These are phyloP conservation scores for Callosobruchus maculatus DNA, from an alignment of 2,888 invertebrate genomes.

Conservation along the genomic window DNA sequence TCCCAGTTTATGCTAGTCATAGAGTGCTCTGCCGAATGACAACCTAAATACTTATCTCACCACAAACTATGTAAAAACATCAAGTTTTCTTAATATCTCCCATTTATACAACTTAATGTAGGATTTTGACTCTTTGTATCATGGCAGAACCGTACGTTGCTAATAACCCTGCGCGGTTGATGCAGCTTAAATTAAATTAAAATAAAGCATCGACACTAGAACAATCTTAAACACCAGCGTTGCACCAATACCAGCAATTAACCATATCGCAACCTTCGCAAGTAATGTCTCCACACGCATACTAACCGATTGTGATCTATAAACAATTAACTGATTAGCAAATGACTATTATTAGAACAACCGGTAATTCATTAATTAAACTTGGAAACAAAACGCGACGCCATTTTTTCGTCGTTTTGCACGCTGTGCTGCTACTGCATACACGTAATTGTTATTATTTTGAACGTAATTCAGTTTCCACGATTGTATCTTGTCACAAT, in stretches of 20 bases:
- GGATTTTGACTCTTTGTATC: too few species aligned
- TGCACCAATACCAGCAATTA: slow-evolving; percentile 14
- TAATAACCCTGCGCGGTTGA: too few species aligned
- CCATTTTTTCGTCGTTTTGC: background rate
- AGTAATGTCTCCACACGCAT: background rate
- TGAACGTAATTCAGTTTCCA: background rate
- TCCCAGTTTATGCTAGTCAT: too few species aligned
- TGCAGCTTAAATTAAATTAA: too few species aligned
- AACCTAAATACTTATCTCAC: too few species aligned
- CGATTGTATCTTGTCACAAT: background rate
- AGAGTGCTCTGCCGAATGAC: too few species aligned
- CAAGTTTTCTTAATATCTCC: too few species aligned
- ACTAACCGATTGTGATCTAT: background rate
- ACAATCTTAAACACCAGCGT: too few species aligned
- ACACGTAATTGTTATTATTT: background rate
- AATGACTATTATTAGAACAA: background rate
- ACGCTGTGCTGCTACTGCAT: background rate
- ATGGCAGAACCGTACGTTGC: too few species aligned
- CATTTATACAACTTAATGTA: too few species aligned
- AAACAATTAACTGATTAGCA: background rate
- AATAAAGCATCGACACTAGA: too few species aligned
- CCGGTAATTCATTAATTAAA: background rate
- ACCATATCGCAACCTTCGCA: background rate
- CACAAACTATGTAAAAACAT: too few species aligned
- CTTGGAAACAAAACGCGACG: background rate